phyloP scores from a whole-genome alignment of 2,888 invertebrate species.

The Spicauda simplicius region DNA sequence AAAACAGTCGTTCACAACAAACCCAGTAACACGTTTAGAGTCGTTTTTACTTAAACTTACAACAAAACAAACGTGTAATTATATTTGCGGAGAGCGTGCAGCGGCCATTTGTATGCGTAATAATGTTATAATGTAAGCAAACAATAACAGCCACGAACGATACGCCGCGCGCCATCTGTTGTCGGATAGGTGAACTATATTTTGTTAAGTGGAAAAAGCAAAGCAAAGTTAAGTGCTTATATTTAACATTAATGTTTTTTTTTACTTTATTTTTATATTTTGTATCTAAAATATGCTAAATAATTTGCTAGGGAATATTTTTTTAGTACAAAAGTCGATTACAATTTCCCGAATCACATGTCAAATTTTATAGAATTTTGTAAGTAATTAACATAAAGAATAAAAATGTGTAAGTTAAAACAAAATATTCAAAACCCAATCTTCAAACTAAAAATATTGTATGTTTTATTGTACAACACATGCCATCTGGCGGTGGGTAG shows the following conservation, averaged over 20 bases:
- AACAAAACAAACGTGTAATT: slow-evolving; percentile 25
- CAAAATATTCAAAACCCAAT: too few species aligned
- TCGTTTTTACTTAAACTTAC: slow-evolving; percentile 22
- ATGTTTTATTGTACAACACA: neutral
- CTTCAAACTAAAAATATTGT: neutral
- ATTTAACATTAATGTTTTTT: too few species aligned
- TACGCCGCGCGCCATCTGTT: slow-evolving; percentile 62
- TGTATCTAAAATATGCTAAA: too few species aligned
- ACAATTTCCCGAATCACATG: too few species aligned
- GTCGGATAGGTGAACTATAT: slow-evolving; percentile 57
- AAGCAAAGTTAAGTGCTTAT: too few species aligned
- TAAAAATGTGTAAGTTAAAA: too few species aligned
- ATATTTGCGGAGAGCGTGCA: slow-evolving; percentile 22
- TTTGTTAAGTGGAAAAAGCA: neutral
- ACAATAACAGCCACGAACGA: neutral
- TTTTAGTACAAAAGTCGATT: too few species aligned
- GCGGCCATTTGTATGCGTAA: slow-evolving; percentile 6
- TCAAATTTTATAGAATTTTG: too few species aligned
- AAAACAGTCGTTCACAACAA: slow-evolving; percentile 12
- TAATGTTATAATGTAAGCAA: slow-evolving; percentile 29
- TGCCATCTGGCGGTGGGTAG: slow-evolving; percentile 25
- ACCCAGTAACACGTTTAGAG: slow-evolving; percentile 13
- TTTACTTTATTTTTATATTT: too few species aligned
- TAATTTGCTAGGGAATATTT: too few species aligned
- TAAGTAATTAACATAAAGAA: too few species aligned